Evolutionary conservation across 2,113 vertebrate species (phyloP), one percentile per base, ranked within the genome.

Genomic region (Nycticebus coucang): DNA sequence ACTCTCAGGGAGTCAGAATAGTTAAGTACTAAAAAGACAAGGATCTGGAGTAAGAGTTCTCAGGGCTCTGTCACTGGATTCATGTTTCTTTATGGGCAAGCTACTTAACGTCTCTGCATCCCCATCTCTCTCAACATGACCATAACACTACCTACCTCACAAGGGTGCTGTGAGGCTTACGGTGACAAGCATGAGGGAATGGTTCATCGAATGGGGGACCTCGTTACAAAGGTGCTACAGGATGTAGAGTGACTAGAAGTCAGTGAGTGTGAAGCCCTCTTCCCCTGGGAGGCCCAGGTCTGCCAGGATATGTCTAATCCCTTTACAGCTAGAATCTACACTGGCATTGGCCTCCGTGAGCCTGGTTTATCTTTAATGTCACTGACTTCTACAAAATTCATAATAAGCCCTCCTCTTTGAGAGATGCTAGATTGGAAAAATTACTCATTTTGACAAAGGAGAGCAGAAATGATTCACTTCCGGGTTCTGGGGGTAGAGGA

Each of bases 1-100:
- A 94, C 37, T 96, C 97, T 98, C 97, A 98, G 97, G 97, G 97
- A 97, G 97, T 97, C 96, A 96, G 87, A 94, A 94, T 75, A 94
- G 89, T 93, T 92, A 94, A 93, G 79, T 82, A 89, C 55, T 93
- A 74, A 96, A 92, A 87, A 89, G 79, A 90, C 68, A 93, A 79
- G 33, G 35, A 80, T 97, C 93, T 92, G 71, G 92, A 85, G 62
- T 89, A 71, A 90, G 87, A 97, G 93, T 89, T 59, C 33, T 21
- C 53, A 81, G 66, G 89, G 18, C 94, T 97, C 87, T 85, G 33
- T 79, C 80, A 69, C 90, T 94, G 69, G 94, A 57, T 92, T 96
- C 77, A 21, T 64, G 87, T 81, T 93, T 93, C 83, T 89, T 84
- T 86, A 64, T 83, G 87, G 85, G 55, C 89, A 96, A 91, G 74